These are phyloP conservation scores for Halcyon leucocephala DNA, from an alignment of 2,797 vertebrate species.

Conservation along the genomic window DNA sequence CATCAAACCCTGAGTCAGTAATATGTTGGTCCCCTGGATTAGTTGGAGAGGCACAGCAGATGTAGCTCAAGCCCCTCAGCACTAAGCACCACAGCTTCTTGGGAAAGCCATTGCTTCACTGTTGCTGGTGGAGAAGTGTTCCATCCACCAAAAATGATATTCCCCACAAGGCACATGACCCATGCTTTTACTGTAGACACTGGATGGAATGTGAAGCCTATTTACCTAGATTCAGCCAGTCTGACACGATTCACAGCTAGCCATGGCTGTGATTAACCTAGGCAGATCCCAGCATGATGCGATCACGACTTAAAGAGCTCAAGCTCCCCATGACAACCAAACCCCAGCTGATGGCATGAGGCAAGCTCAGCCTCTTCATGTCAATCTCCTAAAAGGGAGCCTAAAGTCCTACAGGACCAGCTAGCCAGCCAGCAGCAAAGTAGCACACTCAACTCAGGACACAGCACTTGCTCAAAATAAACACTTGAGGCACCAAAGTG, in stretches of 20 bases:
- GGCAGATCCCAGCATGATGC: slow-evolving; percentile 21
- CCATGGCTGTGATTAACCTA: slow-evolving; percentile 52
- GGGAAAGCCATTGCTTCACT: not conserved
- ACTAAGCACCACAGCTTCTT: not conserved
- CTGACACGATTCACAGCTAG: slow-evolving; percentile 13
- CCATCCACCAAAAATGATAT: not conserved
- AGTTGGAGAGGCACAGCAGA: not conserved
- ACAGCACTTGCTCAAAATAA: not conserved
- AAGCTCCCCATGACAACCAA: slow-evolving; percentile 50
- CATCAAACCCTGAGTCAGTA: not conserved
- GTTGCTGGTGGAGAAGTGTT: not conserved
- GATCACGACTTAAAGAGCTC: slow-evolving; percentile 40
- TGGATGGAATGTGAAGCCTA: not conserved
- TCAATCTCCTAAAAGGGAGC: not conserved
- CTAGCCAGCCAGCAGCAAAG: not conserved
- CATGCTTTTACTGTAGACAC: not conserved
- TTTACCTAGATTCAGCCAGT: slow-evolving; percentile 31
- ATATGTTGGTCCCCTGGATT: accelerated
- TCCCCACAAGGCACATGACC: not conserved
- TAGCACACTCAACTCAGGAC: not conserved
- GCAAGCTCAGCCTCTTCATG: not conserved
- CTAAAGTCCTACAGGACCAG: not conserved
- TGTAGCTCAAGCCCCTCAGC: not conserved
- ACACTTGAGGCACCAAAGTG: not conserved
- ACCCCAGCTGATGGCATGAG: not conserved